phyloP scores from a whole-genome alignment of 1,140 invertebrate genomes.

The Cydia splendana region DNA sequence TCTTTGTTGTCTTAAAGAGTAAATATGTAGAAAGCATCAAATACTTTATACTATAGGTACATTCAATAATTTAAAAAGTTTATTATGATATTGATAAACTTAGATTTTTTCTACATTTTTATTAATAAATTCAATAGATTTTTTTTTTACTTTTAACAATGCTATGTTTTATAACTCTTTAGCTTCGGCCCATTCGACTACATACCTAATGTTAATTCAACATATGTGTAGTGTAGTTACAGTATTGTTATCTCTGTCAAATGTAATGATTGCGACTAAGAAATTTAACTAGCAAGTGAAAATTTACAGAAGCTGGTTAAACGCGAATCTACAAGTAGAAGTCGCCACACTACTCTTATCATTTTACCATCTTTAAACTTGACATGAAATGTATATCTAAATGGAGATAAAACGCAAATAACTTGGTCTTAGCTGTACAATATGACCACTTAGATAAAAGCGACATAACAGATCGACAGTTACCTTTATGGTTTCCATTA shows the following conservation, averaged over 20 bases:
- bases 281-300: neutral
- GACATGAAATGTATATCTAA: constrained; percentile 10
- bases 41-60: no score
- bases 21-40: no score
- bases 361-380: neutral
- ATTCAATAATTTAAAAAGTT: no score
- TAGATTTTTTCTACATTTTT: no score
- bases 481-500: neutral
- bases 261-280: neutral
- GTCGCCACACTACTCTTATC: constrained; percentile 4
- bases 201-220: no score
- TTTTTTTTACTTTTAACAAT: no score
- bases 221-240: no score
- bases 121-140: no score
- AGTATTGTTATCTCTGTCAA: neutral
- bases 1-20: no score
- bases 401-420: constrained; percentile 3
- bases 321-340: neutral
- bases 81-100: no score
- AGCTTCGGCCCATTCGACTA: no score
- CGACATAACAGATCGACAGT: neutral
- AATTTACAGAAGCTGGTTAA: neutral
- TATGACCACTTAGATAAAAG: constrained; percentile 17
- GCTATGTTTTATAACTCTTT: no score
- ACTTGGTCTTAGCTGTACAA: constrained; percentile 8